A percentile compares a stretch with the other conserved stretches of the same genome.
These are phyloP conservation scores for Siniperca undulata DNA, from an alignment of 2,797 vertebrate genomes.

Conservation along the genomic window DNA sequence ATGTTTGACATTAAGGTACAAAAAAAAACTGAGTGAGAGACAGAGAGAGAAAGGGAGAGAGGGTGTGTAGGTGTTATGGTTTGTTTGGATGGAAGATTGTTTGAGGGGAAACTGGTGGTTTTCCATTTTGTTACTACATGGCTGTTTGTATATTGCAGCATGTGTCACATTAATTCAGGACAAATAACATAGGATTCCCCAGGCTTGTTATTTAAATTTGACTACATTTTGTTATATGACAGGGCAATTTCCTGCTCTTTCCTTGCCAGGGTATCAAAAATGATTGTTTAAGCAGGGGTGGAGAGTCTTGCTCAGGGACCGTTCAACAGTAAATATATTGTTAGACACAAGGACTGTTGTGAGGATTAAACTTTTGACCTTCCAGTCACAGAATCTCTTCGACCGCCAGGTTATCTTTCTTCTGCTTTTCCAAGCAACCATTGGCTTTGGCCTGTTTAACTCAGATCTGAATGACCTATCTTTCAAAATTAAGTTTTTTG, in stretches of 20 bases:
- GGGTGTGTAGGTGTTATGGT: not conserved
- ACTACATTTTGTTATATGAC: not conserved
- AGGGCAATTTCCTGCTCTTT: not conserved
- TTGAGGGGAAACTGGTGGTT: constrained; percentile 27
- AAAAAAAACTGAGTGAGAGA: constrained; percentile 8
- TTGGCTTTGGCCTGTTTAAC: not conserved
- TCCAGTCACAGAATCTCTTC: not conserved
- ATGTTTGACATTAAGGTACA: constrained; percentile 30
- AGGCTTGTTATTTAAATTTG: constrained; percentile 10
- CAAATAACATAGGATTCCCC: constrained; percentile 3
- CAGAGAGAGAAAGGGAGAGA: not conserved
- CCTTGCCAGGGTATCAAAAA: not conserved
- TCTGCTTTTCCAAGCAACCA: not conserved
- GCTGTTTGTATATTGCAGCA: constrained; percentile 15
- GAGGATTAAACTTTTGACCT: constrained; percentile 36
- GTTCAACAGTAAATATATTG: constrained; percentile 19
- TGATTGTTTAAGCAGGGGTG: constrained; percentile 12
- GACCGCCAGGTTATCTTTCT: not conserved
- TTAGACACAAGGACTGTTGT: constrained; percentile 9
- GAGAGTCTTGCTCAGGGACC: constrained; percentile 12
- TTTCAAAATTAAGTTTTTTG: not conserved
- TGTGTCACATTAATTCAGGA: constrained; percentile 11
- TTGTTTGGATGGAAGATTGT: constrained; percentile 13
- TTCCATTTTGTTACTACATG: constrained; percentile 10
- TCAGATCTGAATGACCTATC: not conserved